Conservation (phyloP, 2,113 vertebrate species). For the Recurvirostra avosetta region DNA sequence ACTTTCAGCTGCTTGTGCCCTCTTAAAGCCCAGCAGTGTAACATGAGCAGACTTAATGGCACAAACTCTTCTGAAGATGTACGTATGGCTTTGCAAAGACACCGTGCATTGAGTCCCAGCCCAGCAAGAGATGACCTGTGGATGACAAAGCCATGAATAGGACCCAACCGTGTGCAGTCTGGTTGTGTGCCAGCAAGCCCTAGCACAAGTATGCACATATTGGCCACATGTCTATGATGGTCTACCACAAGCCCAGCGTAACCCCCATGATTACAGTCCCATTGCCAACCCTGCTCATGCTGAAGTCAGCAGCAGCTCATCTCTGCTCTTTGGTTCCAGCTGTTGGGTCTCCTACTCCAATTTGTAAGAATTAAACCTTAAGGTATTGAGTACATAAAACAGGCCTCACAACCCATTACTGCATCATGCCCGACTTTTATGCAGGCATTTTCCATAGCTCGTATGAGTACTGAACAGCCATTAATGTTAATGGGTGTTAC, state of each 20-base stretch:
- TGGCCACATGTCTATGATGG: neutral
- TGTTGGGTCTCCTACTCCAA: neutral
- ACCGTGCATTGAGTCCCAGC: accelerated
- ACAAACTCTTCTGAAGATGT: neutral
- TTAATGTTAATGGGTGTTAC: neutral
- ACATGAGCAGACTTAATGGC: neutral
- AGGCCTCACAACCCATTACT: neutral
- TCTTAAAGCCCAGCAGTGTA: neutral
- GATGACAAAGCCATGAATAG: accelerated
- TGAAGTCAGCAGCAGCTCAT: neutral
- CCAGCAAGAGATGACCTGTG: neutral
- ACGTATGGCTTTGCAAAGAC: neutral
- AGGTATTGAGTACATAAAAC: neutral
- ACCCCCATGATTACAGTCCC: neutral
- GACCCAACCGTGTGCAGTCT: accelerated
- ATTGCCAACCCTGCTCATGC: accelerated
- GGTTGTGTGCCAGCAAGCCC: accelerated
- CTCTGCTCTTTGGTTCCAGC: neutral
- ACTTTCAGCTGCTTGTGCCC: neutral
- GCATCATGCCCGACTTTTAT: neutral
- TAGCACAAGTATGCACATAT: accelerated
- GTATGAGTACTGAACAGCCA: neutral
- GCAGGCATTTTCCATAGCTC: neutral
- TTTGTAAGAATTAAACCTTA: neutral
- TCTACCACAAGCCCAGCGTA: neutral